These are phyloP conservation scores for Eospalax fontanierii DNA, from an alignment of 2,797 vertebrate species.

Conservation along the genomic window DNA sequence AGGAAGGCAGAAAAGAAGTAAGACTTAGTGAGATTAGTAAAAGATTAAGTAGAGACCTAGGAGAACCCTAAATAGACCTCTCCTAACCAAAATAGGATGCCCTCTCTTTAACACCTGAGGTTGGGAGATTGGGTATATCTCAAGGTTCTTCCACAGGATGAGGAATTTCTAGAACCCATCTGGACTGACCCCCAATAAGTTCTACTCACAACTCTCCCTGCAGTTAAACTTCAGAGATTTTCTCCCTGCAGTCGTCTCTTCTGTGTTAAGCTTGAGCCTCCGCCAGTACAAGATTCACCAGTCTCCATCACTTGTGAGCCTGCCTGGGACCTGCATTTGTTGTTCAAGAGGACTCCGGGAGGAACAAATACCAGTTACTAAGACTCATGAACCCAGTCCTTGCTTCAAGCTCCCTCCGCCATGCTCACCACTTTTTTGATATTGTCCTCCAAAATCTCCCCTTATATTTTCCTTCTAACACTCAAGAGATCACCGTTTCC, in stretches of 20 bases:
- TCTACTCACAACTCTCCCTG: neutral
- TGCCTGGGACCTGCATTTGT: neutral
- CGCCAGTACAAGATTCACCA: neutral
- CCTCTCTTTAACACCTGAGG: neutral
- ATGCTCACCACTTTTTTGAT: constrained; percentile 28
- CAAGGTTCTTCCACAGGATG: neutral
- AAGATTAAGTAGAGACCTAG: neutral
- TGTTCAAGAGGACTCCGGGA: neutral
- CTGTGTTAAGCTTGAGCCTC: neutral
- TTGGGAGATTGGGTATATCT: neutral
- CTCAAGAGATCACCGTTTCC: neutral
- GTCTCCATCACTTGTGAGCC: neutral
- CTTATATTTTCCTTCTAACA: constrained; percentile 18
- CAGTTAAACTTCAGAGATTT: neutral
- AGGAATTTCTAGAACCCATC: neutral
- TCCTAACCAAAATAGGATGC: neutral
- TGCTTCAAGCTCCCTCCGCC: neutral
- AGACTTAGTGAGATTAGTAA: neutral
- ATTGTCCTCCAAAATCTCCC: neutral
- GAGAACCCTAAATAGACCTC: neutral
- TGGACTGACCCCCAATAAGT: neutral
- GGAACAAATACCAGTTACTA: neutral
- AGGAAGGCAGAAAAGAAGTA: neutral
- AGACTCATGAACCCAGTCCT: neutral
- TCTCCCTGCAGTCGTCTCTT: neutral